Evolutionary conservation across 2,113 vertebrate genomes (phyloP).

Genomic region (Crotalus horridus): DNA sequence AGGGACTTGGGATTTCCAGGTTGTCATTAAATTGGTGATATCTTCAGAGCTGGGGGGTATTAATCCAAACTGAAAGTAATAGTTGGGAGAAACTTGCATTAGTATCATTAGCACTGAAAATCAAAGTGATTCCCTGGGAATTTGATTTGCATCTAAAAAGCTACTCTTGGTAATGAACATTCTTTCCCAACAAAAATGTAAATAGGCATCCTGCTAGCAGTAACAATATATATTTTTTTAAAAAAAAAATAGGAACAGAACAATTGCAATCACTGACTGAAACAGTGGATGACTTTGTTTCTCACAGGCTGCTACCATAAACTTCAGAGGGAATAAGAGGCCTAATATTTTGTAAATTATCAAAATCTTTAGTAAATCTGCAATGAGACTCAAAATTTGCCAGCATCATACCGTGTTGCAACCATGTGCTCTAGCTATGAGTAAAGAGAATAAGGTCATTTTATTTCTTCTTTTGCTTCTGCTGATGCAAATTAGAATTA

Average conservation of each 20-base stretch:
- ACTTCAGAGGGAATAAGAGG: constrained; percentile 12
- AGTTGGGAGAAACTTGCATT: constrained; percentile 46
- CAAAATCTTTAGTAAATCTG: neutral
- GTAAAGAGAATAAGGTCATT: neutral
- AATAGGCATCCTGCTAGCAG: constrained; percentile 32
- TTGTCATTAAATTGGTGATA: constrained; percentile 59
- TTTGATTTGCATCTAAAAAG: constrained; percentile 46
- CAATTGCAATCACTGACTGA: constrained; percentile 1
- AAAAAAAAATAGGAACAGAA: constrained; percentile 8
- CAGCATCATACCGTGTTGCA: neutral
- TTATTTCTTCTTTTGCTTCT: neutral
- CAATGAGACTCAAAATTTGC: neutral
- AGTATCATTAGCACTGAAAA: constrained; percentile 56
- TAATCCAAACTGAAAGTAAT: constrained; percentile 51
- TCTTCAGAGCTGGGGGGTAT: constrained; percentile 53
- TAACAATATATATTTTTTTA: neutral
- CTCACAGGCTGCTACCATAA: neutral
- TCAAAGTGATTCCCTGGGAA: constrained; percentile 43
- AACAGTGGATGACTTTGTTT: constrained; percentile 3
- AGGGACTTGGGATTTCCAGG: constrained; percentile 67
- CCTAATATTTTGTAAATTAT: neutral
- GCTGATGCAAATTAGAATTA: neutral
- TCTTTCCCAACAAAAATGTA: constrained; percentile 42
- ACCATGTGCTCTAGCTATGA: neutral
- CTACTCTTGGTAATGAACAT: constrained; percentile 39